These are phyloP conservation scores for Nephrotoma flavescens DNA, from an alignment of 2,888 invertebrate species.

Conservation along the genomic window DNA sequence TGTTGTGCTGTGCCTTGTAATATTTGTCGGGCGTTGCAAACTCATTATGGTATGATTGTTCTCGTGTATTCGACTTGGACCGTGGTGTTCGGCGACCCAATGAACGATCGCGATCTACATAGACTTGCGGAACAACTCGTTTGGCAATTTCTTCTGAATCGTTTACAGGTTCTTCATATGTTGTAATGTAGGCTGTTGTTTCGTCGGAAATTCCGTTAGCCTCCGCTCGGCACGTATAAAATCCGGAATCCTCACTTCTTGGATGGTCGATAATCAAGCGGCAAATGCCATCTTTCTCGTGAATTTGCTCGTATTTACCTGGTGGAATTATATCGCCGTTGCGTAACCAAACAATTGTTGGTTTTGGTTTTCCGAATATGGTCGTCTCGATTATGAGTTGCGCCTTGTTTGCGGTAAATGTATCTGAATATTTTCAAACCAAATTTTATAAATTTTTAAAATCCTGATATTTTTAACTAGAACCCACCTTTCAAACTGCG, in stretches of 20 bases:
- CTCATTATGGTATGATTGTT: background rate
- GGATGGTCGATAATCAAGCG: slow-evolving; percentile 52
- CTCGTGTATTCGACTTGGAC: background rate
- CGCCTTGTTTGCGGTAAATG: slow-evolving; percentile 40
- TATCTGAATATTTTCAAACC: slow-evolving; percentile 35
- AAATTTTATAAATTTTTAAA: background rate
- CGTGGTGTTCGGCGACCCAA: background rate
- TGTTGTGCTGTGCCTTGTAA: slow-evolving; percentile 12
- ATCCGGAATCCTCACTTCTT: slow-evolving; percentile 52
- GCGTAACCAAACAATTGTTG: slow-evolving; percentile 43
- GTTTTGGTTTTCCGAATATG: slow-evolving; percentile 36
- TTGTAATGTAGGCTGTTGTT: slow-evolving; percentile 50
- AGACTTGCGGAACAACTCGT: background rate
- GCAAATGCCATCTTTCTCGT: slow-evolving; percentile 57
- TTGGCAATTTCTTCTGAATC: background rate
- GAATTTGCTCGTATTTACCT: slow-evolving; percentile 46
- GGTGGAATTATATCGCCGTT: slow-evolving; percentile 45
- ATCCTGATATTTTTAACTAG: background rate
- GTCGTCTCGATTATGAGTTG: slow-evolving; percentile 36
- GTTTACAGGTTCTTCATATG: slow-evolving; percentile 24
- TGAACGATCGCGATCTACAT: background rate
- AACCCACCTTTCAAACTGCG: slow-evolving; percentile 4
- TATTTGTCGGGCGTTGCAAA: slow-evolving; percentile 3
- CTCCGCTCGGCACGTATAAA: slow-evolving; percentile 61
- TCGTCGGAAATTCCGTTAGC: slow-evolving; percentile 58